phyloP scores from a whole-genome alignment of 2,888 invertebrate species.

The Meiosimyza platycephala region DNA sequence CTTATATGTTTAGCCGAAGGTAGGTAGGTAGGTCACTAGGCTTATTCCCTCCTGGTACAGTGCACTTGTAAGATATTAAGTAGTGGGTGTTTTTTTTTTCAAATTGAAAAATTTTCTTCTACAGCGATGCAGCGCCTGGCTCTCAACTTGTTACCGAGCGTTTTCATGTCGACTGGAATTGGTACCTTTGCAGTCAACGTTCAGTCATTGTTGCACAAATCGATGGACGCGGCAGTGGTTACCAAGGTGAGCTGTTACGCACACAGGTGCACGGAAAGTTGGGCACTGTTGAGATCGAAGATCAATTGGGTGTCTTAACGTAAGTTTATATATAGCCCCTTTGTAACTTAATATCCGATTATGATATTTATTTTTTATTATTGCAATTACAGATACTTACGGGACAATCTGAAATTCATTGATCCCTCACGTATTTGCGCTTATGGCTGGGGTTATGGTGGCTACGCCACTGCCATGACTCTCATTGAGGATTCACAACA shows the following conservation, averaged over 20 bases:
- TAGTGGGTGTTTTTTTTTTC: background rate
- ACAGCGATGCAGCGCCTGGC: slow-evolving; percentile 83
- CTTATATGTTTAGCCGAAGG: too few relatives aligned
- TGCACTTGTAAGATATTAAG: background rate
- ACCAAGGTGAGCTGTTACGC: slow-evolving; percentile 80
- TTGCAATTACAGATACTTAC: slow-evolving; percentile 73
- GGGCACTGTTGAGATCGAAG: slow-evolving; percentile 81
- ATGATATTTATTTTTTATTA: background rate
- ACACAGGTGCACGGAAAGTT: slow-evolving; percentile 80
- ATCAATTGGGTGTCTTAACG: slow-evolving; percentile 78
- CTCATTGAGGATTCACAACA: slow-evolving; percentile 81
- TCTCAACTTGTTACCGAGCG: slow-evolving; percentile 86
- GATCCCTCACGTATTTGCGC: slow-evolving; percentile 84
- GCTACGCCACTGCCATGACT: slow-evolving; percentile 84
- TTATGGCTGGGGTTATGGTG: slow-evolving; percentile 90
- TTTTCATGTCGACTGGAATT: slow-evolving; percentile 84
- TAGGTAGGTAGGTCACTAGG: too few relatives aligned
- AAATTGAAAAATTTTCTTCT: slow-evolving; percentile 2
- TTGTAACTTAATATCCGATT: background rate
- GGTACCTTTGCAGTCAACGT: slow-evolving; percentile 84
- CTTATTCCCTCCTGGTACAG: background rate
- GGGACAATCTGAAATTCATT: slow-evolving; percentile 83
- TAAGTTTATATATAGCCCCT: slow-evolving; percentile 61
- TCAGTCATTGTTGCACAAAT: slow-evolving; percentile 89
- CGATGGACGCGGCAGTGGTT: slow-evolving; percentile 89